A percentile compares a stretch with the other conserved stretches of the same genome.
Conservation (phyloP, 2,797 vertebrate species). For the Esox masquinongy region DNA sequence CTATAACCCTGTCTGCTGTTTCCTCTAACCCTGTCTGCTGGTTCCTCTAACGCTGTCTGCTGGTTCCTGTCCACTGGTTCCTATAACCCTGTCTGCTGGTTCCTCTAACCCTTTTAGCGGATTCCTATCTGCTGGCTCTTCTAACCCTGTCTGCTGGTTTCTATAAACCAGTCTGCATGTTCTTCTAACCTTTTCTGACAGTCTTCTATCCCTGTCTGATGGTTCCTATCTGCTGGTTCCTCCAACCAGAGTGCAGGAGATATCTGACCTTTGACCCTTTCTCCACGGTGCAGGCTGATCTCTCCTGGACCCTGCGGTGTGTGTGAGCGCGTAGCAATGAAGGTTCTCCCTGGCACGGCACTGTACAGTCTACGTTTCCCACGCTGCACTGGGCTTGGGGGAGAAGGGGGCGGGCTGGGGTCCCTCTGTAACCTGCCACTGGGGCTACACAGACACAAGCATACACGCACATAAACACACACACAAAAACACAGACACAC, state of each 20-base stretch:
- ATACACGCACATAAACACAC: neutral
- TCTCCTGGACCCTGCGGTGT: constrained; percentile 88
- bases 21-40: neutral
- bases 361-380: constrained; percentile 95
- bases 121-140: neutral
- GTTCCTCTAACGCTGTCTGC: neutral
- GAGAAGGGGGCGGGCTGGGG: constrained; percentile 74
- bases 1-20: neutral
- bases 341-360: constrained; percentile 91
- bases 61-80: neutral
- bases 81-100: neutral
- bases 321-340: constrained; percentile 92
- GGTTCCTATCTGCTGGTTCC: neutral
- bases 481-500: neutral
- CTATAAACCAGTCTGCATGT: neutral
- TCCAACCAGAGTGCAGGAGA: neutral
- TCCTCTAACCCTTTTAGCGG: neutral
- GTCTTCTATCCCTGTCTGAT: neutral
- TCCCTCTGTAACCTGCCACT: constrained; percentile 73
- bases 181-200: neutral
- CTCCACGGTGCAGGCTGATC: constrained; percentile 91
- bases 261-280: constrained; percentile 90
- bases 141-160: neutral
- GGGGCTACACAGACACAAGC: constrained; percentile 70
- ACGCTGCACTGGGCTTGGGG: constrained; percentile 69